These are phyloP conservation scores for Branchipolynoe longqiensis DNA, from an alignment of 2,888 invertebrate genomes.

Conservation along the genomic window DNA sequence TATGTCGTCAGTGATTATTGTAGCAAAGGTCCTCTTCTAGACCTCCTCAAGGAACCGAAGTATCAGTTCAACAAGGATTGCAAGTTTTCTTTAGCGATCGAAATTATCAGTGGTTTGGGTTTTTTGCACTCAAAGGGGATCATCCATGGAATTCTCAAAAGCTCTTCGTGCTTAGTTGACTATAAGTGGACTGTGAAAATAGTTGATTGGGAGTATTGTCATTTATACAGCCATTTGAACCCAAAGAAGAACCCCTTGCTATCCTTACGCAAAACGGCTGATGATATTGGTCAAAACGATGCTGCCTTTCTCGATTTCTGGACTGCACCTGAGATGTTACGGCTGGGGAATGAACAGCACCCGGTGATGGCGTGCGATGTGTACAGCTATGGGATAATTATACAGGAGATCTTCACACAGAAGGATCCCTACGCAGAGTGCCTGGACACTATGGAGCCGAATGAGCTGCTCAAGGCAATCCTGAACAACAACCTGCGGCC, in stretches of 20 bases:
- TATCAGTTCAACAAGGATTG: constrained; percentile 72
- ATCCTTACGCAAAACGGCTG: constrained; percentile 60
- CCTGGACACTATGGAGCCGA: constrained; percentile 62
- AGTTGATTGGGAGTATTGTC: constrained; percentile 75
- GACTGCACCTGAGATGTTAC: constrained; percentile 76
- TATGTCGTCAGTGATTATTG: constrained; percentile 73
- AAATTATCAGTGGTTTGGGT: constrained; percentile 73
- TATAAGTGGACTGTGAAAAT: constrained; percentile 76
- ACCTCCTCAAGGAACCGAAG: constrained; percentile 73
- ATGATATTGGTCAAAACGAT: constrained; percentile 55
- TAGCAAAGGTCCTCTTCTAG: constrained; percentile 72
- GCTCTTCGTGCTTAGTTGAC: constrained; percentile 75
- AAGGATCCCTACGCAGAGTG: constrained; percentile 75
- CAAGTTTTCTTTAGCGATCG: constrained; percentile 71
- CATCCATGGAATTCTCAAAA: constrained; percentile 74
- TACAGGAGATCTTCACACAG: constrained; percentile 76
- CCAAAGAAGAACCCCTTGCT: constrained; percentile 65
- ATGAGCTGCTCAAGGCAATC: constrained; percentile 71
- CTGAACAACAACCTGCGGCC: constrained; percentile 59
- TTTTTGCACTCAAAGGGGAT: constrained; percentile 75
- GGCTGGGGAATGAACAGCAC: constrained; percentile 66
- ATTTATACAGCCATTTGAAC: constrained; percentile 64
- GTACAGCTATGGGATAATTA: constrained; percentile 77
- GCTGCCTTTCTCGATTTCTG: constrained; percentile 70
- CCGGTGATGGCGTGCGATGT: constrained; percentile 71